These are phyloP conservation scores for Dendropsophus ebraccatus DNA, from an alignment of 2,113 vertebrate species.

Conservation along the genomic window DNA sequence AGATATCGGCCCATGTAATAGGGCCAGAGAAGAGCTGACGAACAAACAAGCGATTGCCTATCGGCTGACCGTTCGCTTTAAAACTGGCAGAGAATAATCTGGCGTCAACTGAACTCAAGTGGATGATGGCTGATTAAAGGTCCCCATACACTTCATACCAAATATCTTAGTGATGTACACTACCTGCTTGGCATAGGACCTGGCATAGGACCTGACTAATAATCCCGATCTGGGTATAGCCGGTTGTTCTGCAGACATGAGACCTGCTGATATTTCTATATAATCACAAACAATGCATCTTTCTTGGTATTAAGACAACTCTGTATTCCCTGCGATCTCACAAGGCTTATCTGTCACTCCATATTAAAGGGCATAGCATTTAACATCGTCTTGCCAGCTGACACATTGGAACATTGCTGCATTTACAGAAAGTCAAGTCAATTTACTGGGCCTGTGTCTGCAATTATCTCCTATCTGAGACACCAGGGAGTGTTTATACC, in stretches of 20 bases:
- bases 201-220: neutral
- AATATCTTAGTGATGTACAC: neutral
- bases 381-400: constrained; percentile 32
- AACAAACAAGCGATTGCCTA: no score
- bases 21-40: no score
- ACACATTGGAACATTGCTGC: constrained; percentile 29
- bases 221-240: neutral
- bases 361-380: constrained; percentile 48
- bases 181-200: no score
- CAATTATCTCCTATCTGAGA: constrained; percentile 21
- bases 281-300: constrained; percentile 22
- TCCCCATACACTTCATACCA: no score
- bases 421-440: constrained; percentile 41
- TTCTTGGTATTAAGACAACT: constrained; percentile 18
- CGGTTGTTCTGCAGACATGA: neutral
- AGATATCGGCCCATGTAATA: no score
- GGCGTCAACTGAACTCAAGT: no score
- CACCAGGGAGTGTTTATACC: neutral
- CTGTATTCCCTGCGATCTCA: constrained; percentile 41
- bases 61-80: no score
- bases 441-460: neutral
- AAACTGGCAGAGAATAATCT: no score
- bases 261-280: constrained; percentile 8
- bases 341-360: constrained; percentile 38
- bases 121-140: no score